phyloP scores from a whole-genome alignment of 2,797 vertebrate genomes.

The Phrynocephalus vlangalii region DNA sequence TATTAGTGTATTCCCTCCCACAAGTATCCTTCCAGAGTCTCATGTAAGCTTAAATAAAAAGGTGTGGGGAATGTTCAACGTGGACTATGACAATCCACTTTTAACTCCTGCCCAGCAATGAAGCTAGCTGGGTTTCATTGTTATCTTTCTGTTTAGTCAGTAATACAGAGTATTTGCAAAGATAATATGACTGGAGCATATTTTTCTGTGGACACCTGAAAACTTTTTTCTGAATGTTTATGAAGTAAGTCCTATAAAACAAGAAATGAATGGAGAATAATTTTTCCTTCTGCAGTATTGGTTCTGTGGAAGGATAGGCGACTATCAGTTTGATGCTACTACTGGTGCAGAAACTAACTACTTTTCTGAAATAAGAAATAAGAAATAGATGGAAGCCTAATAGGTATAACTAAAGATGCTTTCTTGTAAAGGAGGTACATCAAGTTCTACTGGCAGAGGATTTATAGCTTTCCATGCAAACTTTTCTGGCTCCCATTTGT shows the following conservation, averaged over 20 bases:
- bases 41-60: neutral
- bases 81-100: neutral
- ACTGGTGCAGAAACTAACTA: neutral
- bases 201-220: neutral
- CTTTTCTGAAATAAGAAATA: neutral
- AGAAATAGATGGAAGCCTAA: neutral
- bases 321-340: neutral
- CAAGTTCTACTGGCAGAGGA: neutral
- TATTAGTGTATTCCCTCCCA: neutral
- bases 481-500: neutral
- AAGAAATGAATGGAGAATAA: neutral
- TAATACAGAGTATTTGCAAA: neutral
- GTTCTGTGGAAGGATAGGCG: neutral
- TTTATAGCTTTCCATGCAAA: neutral
- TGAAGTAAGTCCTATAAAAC: neutral
- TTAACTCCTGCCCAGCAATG: neutral
- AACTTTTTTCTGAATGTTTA: neutral
- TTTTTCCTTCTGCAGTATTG: neutral
- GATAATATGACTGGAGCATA: neutral
- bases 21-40: neutral
- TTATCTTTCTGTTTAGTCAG: neutral
- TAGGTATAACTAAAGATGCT: neutral
- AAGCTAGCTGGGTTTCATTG: neutral
- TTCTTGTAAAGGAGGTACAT: neutral
- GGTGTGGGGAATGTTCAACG: neutral